Conservation (phyloP, 2,888 invertebrate genomes). For the Dastarcus helophoroides region DNA sequence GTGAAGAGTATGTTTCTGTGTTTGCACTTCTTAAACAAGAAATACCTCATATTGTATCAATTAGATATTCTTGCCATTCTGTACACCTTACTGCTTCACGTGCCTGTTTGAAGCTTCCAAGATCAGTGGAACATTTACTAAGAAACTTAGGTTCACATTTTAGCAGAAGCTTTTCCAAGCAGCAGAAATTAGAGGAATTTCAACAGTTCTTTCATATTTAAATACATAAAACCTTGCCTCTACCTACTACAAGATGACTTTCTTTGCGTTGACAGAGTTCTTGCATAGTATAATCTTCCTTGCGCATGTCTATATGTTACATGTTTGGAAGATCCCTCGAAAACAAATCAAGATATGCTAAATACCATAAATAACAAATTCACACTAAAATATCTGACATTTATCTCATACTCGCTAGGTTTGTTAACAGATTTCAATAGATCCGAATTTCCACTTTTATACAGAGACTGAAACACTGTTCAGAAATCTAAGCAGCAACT, state of each 20-base stretch:
- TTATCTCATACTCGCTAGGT: constrained; percentile 19
- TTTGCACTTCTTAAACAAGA: constrained; percentile 11
- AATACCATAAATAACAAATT: constrained; percentile 19
- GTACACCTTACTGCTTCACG: constrained; percentile 24
- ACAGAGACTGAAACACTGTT: constrained; percentile 15
- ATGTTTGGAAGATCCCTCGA: constrained; percentile 21
- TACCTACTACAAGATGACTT: constrained; percentile 19
- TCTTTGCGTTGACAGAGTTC: constrained; percentile 24
- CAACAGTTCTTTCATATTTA: constrained; percentile 22
- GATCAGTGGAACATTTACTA: constrained; percentile 18
- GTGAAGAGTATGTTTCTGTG: constrained; percentile 17
- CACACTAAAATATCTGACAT: constrained; percentile 20
- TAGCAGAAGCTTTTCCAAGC: constrained; percentile 13
- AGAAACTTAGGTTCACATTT: constrained; percentile 19
- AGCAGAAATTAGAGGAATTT: constrained; percentile 19
- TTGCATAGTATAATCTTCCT: constrained; percentile 26
- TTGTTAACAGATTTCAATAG: constrained; percentile 22
- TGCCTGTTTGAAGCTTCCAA: constrained; percentile 27
- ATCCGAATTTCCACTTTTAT: constrained; percentile 15
- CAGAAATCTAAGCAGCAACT: constrained; percentile 12
- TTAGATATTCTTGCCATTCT: constrained; percentile 29
- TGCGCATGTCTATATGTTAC: constrained; percentile 20
- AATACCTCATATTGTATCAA: constrained; percentile 21
- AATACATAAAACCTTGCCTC: constrained; percentile 18
- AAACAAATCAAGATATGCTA: constrained; percentile 16